These are phyloP conservation scores for Semibalanus balanoides DNA, from an alignment of 1,140 invertebrate species.

Conservation along the genomic window DNA sequence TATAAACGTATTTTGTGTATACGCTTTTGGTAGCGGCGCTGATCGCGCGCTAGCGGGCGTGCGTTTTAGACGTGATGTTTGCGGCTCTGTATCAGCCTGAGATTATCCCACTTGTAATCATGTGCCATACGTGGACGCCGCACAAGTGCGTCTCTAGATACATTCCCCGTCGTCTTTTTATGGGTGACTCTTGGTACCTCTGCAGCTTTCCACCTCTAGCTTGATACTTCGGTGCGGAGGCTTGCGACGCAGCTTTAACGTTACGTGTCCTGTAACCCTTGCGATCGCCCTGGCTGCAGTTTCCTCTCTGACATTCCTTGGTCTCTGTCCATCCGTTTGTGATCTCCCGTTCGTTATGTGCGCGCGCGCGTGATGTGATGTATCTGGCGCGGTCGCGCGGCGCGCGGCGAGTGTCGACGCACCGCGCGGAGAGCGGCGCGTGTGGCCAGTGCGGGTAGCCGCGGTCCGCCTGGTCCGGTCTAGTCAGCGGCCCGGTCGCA, in stretches of 20 bases:
- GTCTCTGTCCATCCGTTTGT: neutral
- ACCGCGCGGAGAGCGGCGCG: neutral
- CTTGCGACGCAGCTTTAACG: neutral
- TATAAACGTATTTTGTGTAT: neutral
- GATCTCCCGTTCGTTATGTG: neutral
- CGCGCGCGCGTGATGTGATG: neutral
- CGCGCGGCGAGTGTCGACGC: no score
- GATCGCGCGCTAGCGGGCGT: no score
- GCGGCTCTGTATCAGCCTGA: neutral
- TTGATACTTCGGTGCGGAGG: neutral
- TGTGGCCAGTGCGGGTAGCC: neutral
- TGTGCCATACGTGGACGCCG: neutral
- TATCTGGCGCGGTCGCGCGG: neutral
- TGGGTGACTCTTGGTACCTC: no score
- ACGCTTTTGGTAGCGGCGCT: neutral
- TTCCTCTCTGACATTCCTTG: neutral
- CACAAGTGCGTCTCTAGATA: neutral
- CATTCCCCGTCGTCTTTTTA: neutral
- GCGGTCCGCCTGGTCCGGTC: neutral
- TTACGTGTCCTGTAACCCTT: neutral
- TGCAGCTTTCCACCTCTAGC: neutral
- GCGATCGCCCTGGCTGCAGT: neutral
- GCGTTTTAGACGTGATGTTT: neutral
- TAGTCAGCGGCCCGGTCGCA: neutral
- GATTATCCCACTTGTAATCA: neutral